Percentiles rank a stretch among this genome's conserved stretches.
Evolutionary conservation across 2,888 invertebrate species (phyloP).

Genomic region (Trissoscelio sp.): DNA sequence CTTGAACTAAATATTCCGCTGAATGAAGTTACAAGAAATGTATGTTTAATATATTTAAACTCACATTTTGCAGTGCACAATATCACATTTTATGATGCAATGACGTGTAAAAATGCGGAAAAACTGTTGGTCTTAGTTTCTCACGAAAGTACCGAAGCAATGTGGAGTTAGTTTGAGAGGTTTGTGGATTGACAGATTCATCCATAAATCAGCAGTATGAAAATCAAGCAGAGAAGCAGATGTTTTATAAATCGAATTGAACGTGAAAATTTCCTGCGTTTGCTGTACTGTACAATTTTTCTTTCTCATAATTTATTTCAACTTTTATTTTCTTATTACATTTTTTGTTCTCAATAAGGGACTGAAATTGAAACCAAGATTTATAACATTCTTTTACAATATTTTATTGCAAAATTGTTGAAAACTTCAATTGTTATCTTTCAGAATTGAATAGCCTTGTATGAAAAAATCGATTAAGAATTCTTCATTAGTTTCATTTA

Average conservation of each 20-base stretch:
- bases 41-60: constrained; percentile 18
- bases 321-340: not conserved
- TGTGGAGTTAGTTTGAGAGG: constrained; percentile 36
- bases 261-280: constrained; percentile 19
- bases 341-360: not conserved
- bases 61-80: constrained; percentile 1
- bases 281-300: not conserved
- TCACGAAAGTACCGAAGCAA: constrained; percentile 23
- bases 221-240: constrained; percentile 60
- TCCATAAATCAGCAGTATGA: constrained; percentile 64
- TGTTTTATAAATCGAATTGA: constrained; percentile 43
- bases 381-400: not conserved
- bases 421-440: too few species aligned
- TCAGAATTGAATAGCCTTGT: too few species aligned
- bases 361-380: not conserved
- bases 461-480: too few species aligned
- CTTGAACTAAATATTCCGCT: not conserved
- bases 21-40: not conserved
- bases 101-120: constrained; percentile 40
- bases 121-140: constrained; percentile 31
- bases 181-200: constrained; percentile 52
- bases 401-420: not conserved
- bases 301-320: constrained; percentile 3
- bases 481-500: too few species aligned
- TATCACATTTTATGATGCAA: constrained; percentile 34